phyloP scores from a whole-genome alignment of 37 sponge, comb jelly and placozoan species.

The Mnemiopsis leidyi region DNA sequence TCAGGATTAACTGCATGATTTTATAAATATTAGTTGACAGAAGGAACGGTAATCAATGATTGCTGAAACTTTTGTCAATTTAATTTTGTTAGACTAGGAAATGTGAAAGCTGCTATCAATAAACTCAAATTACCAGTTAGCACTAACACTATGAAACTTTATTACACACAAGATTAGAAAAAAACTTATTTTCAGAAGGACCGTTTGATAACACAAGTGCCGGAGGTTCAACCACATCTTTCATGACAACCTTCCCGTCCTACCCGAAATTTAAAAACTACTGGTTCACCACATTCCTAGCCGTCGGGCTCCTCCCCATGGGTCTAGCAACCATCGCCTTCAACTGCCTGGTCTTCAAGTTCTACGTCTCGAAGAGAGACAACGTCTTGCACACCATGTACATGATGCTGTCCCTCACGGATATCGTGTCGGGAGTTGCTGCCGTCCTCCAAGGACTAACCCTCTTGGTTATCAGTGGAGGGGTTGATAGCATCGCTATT shows the following conservation, averaged over 20 bases:
- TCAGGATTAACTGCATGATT: no score
- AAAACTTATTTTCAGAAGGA: background rate
- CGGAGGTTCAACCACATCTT: background rate
- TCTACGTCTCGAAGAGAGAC: slow-evolving; percentile 43
- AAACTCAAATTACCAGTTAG: no score
- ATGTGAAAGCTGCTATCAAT: no score
- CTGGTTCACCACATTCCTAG: slow-evolving; percentile 23
- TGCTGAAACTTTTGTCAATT: no score
- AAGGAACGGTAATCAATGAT: no score
- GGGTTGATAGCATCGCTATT: background rate
- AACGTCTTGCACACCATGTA: slow-evolving; percentile 64
- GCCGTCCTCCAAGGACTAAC: slow-evolving; percentile 22
- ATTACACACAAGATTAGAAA: no score
- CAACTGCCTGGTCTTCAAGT: slow-evolving; percentile 38
- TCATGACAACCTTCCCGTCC: background rate
- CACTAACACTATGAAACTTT: no score
- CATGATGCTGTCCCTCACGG: slow-evolving; percentile 33
- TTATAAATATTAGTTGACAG: no score
- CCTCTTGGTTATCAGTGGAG: background rate
- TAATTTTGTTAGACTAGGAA: no score
- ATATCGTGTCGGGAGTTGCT: slow-evolving; percentile 6
- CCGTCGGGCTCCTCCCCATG: background rate
- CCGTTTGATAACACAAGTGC: background rate
- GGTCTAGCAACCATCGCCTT: slow-evolving; percentile 43
- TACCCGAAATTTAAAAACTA: background rate